phyloP scores from a whole-genome alignment of 1,140 invertebrate genomes.

The Pygmarrhopalites habei region DNA sequence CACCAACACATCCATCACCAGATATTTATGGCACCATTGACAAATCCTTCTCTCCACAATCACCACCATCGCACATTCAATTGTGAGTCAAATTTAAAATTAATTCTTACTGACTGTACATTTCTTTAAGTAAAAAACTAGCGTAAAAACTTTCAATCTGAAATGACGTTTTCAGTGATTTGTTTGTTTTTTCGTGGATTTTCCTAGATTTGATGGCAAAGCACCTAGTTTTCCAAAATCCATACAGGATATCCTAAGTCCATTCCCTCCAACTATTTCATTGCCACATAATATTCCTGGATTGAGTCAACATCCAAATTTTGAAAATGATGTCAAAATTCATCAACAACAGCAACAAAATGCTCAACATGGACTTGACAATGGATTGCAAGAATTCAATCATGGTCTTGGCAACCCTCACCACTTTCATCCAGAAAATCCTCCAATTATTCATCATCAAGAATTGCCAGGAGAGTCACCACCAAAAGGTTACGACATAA shows the following conservation, averaged over 20 bases:
- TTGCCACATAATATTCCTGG: neutral
- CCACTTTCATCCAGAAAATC: too few relatives aligned
- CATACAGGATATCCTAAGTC: constrained; percentile 30
- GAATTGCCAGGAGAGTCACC: neutral
- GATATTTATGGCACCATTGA: neutral
- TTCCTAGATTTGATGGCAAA: too few relatives aligned
- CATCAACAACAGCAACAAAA: constrained; percentile 1
- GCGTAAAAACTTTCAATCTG: too few relatives aligned
- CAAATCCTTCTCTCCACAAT: too few relatives aligned
- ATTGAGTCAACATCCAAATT: neutral
- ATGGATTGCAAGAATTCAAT: too few relatives aligned
- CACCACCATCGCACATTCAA: constrained; percentile 6
- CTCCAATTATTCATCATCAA: too few relatives aligned
- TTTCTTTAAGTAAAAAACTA: too few relatives aligned
- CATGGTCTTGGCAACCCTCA: too few relatives aligned
- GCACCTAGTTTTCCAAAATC: constrained; percentile 23
- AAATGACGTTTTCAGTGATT: too few relatives aligned
- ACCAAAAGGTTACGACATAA: neutral
- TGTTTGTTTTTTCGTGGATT: too few relatives aligned
- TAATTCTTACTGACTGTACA: too few relatives aligned
- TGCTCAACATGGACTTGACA: too few relatives aligned
- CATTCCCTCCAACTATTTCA: constrained; percentile 2
- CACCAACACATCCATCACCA: neutral
- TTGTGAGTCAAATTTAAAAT: neutral
- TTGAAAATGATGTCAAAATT: neutral